phyloP scores from a whole-genome alignment of 2,888 invertebrate species.

The Dimorphilus gyrociliatus region DNA sequence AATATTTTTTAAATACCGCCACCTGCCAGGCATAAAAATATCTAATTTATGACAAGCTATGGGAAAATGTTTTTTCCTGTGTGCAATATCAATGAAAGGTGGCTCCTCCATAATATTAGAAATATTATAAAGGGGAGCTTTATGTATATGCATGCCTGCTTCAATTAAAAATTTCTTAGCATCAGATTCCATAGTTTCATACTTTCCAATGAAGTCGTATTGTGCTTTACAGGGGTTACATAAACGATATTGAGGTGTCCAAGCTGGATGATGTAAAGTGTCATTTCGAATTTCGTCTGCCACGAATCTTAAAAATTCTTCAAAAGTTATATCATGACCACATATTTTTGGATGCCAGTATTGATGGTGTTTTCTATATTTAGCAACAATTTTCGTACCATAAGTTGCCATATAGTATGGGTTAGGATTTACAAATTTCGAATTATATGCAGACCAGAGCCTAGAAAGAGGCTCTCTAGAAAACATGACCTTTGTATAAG shows the following conservation, averaged over 20 bases:
- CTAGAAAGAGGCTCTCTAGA: background rate
- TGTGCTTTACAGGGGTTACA: background rate
- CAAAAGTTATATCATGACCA: background rate
- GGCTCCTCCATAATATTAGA: too few species aligned
- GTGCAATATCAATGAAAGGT: too few species aligned
- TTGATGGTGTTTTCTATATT: background rate
- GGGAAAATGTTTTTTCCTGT: too few species aligned
- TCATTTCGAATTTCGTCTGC: background rate
- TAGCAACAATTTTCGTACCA: background rate
- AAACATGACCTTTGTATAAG: background rate
- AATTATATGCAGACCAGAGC: constrained; percentile 1
- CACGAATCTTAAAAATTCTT: constrained; percentile 1
- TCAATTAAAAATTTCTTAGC: background rate
- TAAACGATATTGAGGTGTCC: background rate
- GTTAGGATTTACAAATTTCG: constrained; percentile 1
- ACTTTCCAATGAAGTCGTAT: constrained; percentile 1
- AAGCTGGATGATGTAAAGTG: too few species aligned
- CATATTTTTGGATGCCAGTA: too few species aligned
- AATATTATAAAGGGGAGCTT: too few species aligned
- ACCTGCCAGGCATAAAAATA: too few species aligned
- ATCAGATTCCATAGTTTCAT: constrained; percentile 1
- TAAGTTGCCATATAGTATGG: background rate
- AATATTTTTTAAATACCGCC: too few species aligned
- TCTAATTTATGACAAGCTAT: too few species aligned
- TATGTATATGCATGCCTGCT: too few species aligned